Percentiles rank a stretch among this genome's conserved stretches.
Evolutionary conservation across 2,113 vertebrate genomes (phyloP).

Genomic region (Promerops cafer): DNA sequence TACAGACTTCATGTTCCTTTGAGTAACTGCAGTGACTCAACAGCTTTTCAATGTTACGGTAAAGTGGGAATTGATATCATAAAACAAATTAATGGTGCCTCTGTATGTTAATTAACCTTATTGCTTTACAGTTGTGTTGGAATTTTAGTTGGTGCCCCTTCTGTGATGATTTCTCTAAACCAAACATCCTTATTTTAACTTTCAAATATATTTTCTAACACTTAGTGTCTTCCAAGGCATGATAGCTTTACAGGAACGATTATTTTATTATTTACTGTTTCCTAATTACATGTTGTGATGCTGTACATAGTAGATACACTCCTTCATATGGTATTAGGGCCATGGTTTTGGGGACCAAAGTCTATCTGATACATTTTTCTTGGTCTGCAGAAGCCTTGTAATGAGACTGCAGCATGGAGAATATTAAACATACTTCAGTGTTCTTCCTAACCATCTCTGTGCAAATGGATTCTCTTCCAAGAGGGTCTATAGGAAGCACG

Average conservation of each 20-base stretch:
- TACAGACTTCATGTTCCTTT: not conserved
- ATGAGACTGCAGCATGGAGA: not conserved
- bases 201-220: not conserved
- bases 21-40: not conserved
- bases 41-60: not conserved
- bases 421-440: not conserved
- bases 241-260: not conserved
- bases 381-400: not conserved
- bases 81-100: not conserved
- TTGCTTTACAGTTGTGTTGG: not conserved
- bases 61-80: not conserved
- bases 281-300: not conserved
- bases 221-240: not conserved
- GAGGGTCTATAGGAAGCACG: not conserved
- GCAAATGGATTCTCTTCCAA: not conserved
- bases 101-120: not conserved
- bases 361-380: not conserved
- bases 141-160: not conserved
- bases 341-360: fast-evolving
- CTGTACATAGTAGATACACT: not conserved
- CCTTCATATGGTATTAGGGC: not conserved
- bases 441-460: not conserved
- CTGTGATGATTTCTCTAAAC: not conserved
- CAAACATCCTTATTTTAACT: not conserved
- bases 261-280: not conserved